Evolutionary conservation across 2,797 vertebrate species (phyloP), one percentile per base, ranked within the genome.

Genomic region (Sebastes steindachneri): DNA sequence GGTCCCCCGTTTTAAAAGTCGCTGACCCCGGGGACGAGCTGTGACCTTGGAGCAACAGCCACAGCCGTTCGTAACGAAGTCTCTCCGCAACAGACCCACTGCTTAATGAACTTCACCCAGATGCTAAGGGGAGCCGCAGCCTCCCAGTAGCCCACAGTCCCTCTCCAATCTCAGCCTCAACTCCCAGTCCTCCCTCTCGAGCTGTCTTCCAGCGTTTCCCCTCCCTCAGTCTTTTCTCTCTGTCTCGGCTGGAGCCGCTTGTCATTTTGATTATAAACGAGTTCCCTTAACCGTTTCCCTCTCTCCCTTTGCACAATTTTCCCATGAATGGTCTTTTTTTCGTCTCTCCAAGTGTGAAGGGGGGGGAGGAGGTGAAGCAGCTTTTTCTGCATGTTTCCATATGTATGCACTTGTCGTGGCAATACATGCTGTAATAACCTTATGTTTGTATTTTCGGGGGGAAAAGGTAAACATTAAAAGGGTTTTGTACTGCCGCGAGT

Each of bases 91-190:
- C 80, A 80, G 72, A 86, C 73, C 55, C 79, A 7, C 58, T 3
- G 76, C 82, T 86, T 92, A 89, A 93, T 92, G 90, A 93, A 90
- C 88, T 85, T 90, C 90, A 73, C 83, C 90, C 92, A 93, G 89
- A 93, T 93, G 92, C 82, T 93, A 25, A 86, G 55, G 92, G 91
- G 87, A 84, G 59, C 54, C 60, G 4, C 66, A 55, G 72, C 54
- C 76, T 91, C 91, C 89, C 90, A 64, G 84, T 79, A 70, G 88
- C 84, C 80, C 88, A 58, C 66, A 75, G 87, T 92, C 90, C 90
- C 92, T 86, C 78, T 87, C 76, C 90, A 92, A 93, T 92, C 89
- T 89, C 83, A 21, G 35, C 63, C 76, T 89, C 65, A 23, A 51
- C 73, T 91, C 88, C 78, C 81, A 75, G 80, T 77, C 71, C 68